These are phyloP conservation scores for Drosophila fulvimacula DNA, from an alignment of 2,888 invertebrate genomes.

Conservation along the genomic window DNA sequence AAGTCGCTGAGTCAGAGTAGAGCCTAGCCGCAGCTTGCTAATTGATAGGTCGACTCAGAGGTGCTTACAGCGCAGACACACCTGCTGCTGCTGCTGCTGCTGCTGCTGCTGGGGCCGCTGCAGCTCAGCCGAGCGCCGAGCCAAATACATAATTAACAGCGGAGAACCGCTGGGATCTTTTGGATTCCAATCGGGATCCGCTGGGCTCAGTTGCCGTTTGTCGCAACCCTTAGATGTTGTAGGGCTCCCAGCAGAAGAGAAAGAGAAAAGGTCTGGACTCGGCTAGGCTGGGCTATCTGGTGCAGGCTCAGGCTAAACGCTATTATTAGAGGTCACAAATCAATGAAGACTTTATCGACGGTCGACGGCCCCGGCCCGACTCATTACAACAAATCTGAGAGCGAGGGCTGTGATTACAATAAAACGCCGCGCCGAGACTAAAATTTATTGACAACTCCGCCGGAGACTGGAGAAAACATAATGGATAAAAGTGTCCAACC, in stretches of 20 bases:
- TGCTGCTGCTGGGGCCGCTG: conserved; percentile 1
- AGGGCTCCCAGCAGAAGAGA: conserved; percentile 10
- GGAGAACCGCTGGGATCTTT: conserved; percentile 24
- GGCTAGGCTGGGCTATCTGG: conserved; percentile 45
- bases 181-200: conserved; percentile 18
- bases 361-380: conserved; percentile 47
- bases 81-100: conserved; percentile 24
- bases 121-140: neutral
- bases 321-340: conserved; percentile 82
- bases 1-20: conserved; percentile 52
- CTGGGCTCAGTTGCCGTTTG: conserved; percentile 38
- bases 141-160: conserved; percentile 36
- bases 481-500: conserved; percentile 78
- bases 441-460: conserved; percentile 75
- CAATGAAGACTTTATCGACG: conserved; percentile 81
- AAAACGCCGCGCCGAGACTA: conserved; percentile 64
- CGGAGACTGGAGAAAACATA: conserved; percentile 57
- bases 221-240: conserved; percentile 74
- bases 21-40: conserved; percentile 50
- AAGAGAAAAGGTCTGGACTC: conserved; percentile 52
- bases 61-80: conserved; percentile 46
- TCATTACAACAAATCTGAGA: conserved; percentile 69
- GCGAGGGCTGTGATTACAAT: conserved; percentile 65
- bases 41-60: conserved; percentile 50
- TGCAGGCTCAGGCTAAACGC: conserved; percentile 67